Percentiles rank a stretch among this genome's conserved stretches.
These are phyloP conservation scores for Platygyra sinensis DNA, from an alignment of 64 coral and sea anemone genomes.

Conservation along the genomic window DNA sequence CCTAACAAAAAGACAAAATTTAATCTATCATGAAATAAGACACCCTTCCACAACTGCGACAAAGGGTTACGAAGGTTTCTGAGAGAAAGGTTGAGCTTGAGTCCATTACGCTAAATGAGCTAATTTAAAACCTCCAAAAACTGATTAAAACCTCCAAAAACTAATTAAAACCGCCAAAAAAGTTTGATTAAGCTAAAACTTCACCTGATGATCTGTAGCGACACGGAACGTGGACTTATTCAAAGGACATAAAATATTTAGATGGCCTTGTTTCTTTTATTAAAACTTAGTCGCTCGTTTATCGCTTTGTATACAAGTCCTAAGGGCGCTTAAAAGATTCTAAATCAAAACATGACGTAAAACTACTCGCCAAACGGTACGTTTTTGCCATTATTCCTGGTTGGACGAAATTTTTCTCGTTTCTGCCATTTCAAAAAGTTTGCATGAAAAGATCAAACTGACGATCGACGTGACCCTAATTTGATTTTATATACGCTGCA, in stretches of 20 bases:
- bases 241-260: conserved; percentile 44
- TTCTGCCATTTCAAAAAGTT: not conserved
- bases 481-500: not conserved
- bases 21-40: too few relatives aligned
- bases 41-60: too few relatives aligned
- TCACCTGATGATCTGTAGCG: not conserved
- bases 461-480: not conserved
- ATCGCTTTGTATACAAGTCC: conserved; percentile 12
- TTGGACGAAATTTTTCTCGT: not conserved
- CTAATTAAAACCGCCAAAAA: not conserved
- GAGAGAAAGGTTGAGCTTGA: not conserved
- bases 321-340: not conserved
- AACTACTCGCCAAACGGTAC: not conserved
- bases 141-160: not conserved
- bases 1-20: too few relatives aligned
- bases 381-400: too few relatives aligned
- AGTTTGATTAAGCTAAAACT: not conserved
- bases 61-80: not conserved
- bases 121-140: not conserved
- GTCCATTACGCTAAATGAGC: too few relatives aligned
- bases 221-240: conserved; percentile 32
- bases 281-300: conserved; percentile 20
- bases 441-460: not conserved
- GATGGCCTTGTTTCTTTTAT: conserved; percentile 8
- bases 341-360: conserved; percentile 14